These are phyloP conservation scores for Pteropus alecto DNA, from an alignment of 2,113 vertebrate species.

Conservation along the genomic window DNA sequence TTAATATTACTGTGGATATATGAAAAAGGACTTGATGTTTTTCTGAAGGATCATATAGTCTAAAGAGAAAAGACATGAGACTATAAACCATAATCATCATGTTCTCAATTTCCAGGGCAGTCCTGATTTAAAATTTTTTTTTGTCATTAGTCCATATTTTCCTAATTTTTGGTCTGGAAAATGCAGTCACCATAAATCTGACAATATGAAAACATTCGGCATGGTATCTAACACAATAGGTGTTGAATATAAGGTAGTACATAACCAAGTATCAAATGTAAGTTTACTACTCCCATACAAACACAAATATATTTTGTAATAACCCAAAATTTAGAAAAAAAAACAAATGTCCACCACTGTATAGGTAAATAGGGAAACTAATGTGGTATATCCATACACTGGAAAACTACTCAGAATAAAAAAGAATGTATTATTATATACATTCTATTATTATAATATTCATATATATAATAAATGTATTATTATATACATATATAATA, in stretches of 20 bases:
- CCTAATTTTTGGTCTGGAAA: slow-evolving; percentile 27
- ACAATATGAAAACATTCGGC: slow-evolving; percentile 2
- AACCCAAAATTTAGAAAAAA: not conserved
- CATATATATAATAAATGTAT: not conserved
- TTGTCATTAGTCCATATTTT: slow-evolving; percentile 16
- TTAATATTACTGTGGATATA: not conserved
- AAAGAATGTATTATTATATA: not conserved
- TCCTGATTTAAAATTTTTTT: not conserved
- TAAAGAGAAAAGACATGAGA: not conserved
- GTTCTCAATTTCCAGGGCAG: not conserved
- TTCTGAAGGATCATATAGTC: not conserved
- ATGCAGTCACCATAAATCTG: slow-evolving; percentile 15
- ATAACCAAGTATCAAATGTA: not conserved
- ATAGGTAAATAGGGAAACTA: not conserved
- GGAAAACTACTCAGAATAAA: not conserved
- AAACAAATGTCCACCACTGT: not conserved
- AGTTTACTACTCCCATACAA: not conserved
- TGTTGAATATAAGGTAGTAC: not conserved
- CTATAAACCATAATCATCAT: not conserved
- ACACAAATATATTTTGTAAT: not conserved
- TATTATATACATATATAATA: not conserved
- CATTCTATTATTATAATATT: too few species aligned
- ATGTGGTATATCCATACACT: not conserved
- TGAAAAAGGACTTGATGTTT: not conserved
- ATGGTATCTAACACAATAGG: not conserved